Evolutionary conservation across 2,113 vertebrate genomes (phyloP).

Genomic region (Sturnira hondurensis): DNA sequence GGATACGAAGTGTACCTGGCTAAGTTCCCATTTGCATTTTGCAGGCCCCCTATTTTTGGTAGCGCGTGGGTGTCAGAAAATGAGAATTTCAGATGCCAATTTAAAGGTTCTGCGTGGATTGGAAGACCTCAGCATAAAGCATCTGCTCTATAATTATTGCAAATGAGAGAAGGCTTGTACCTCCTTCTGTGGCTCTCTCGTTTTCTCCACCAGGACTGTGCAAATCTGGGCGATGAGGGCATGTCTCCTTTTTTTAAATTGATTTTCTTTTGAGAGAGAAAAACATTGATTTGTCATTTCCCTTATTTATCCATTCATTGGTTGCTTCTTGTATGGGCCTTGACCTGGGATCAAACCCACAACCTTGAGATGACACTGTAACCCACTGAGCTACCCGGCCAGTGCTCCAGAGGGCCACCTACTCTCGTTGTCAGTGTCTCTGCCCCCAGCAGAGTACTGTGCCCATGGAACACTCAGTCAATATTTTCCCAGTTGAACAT

Average conservation of each 20-base stretch:
- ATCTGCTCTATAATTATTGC: neutral
- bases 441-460: neutral
- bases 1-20: neutral
- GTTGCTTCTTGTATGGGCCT: too few relatives aligned
- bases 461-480: neutral
- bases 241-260: too few relatives aligned
- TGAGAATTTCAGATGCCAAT: neutral
- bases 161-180: accelerated
- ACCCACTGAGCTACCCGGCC: too few relatives aligned
- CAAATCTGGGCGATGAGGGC: neutral
- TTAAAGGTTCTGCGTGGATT: neutral
- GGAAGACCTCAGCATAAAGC: neutral
- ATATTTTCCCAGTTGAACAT: neutral
- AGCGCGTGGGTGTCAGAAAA: neutral
- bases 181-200: neutral
- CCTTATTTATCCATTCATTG: too few relatives aligned
- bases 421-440: neutral
- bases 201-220: neutral
- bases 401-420: too few relatives aligned
- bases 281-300: too few relatives aligned
- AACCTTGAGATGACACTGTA: too few relatives aligned
- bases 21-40: neutral
- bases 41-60: neutral
- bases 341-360: too few relatives aligned
- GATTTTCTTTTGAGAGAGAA: too few relatives aligned